Percentiles rank a stretch among this genome's conserved stretches.
Conservation (phyloP, 1,140 invertebrate genomes). For the Lordiphosa clarofinis region DNA sequence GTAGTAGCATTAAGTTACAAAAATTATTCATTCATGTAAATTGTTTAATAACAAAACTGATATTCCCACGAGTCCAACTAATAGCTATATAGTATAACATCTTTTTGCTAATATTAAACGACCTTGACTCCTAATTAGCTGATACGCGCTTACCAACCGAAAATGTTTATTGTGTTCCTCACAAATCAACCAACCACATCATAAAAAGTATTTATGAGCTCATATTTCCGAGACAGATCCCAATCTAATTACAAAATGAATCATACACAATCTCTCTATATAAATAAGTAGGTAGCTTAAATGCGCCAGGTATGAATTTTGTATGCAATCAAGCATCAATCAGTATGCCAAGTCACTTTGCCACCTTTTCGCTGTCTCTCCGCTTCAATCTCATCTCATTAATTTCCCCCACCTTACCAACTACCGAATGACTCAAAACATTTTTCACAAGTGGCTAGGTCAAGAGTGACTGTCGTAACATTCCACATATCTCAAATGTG, state of each 20-base stretch:
- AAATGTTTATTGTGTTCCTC: constrained; percentile 24
- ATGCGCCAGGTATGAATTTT: constrained; percentile 6
- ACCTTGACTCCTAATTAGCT: constrained; percentile 50
- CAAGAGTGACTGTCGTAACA: constrained; percentile 55
- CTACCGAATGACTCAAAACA: constrained; percentile 41
- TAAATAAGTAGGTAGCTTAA: constrained; percentile 8
- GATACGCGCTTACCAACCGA: constrained; percentile 11
- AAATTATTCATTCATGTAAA: constrained; percentile 47
- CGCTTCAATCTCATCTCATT: constrained; percentile 20
- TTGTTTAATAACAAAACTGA: constrained; percentile 53
- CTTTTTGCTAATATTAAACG: constrained; percentile 5
- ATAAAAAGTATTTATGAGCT: constrained; percentile 67
- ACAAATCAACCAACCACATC: constrained; percentile 46
- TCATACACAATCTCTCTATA: constrained; percentile 22
- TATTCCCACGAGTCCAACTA: constrained; percentile 56
- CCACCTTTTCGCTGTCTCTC: constrained; percentile 22
- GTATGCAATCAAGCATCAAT: constrained; percentile 60
- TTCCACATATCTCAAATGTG: constrained; percentile 23
- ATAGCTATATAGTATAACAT: constrained; percentile 16
- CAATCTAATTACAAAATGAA: constrained; percentile 65
- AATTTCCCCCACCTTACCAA: neutral
- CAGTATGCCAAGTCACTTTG: constrained; percentile 41
- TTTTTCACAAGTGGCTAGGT: constrained; percentile 61
- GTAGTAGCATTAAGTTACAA: constrained; percentile 24
- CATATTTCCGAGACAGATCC: constrained; percentile 58